Conservation (phyloP, 30 jellyfish, hydroid and myxozoan genomes). For the Pseudorhiza aurosa region DNA sequence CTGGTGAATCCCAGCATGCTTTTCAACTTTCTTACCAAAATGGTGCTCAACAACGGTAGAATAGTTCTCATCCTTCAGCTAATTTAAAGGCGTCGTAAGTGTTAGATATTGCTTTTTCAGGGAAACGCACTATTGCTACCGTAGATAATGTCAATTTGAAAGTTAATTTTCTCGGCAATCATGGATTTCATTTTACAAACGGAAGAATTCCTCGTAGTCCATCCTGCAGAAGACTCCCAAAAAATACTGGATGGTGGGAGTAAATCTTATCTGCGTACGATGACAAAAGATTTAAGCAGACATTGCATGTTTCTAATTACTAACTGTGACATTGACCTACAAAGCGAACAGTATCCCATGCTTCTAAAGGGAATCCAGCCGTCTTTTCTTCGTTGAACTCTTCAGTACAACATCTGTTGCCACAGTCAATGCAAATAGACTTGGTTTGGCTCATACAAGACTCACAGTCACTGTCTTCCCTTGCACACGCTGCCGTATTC, state of each 20-base stretch:
- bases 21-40: too few species aligned
- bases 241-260: conserved; percentile 52
- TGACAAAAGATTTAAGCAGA: conserved; percentile 37
- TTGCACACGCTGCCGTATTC: conserved; percentile 7
- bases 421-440: conserved; percentile 5
- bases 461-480: conserved; percentile 20
- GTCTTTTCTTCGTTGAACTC: conserved; percentile 31
- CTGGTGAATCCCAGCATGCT: too few species aligned
- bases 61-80: too few species aligned
- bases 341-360: conserved; percentile 37
- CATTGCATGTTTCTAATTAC: conserved; percentile 20
- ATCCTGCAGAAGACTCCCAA: too few species aligned
- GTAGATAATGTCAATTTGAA: too few species aligned
- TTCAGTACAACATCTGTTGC: conserved; percentile 32
- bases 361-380: conserved; percentile 40
- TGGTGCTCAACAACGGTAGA: too few species aligned
- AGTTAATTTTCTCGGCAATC: too few species aligned
- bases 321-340: too few species aligned
- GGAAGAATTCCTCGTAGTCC: background rate
- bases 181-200: background rate
- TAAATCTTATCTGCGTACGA: conserved; percentile 8
- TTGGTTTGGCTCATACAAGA: conserved; percentile 27
- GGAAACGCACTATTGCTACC: background rate
- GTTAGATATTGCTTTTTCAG: background rate
- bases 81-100: background rate